These are phyloP conservation scores for Siphamia tubifer DNA, from an alignment of 2,113 vertebrate genomes.

Conservation along the genomic window DNA sequence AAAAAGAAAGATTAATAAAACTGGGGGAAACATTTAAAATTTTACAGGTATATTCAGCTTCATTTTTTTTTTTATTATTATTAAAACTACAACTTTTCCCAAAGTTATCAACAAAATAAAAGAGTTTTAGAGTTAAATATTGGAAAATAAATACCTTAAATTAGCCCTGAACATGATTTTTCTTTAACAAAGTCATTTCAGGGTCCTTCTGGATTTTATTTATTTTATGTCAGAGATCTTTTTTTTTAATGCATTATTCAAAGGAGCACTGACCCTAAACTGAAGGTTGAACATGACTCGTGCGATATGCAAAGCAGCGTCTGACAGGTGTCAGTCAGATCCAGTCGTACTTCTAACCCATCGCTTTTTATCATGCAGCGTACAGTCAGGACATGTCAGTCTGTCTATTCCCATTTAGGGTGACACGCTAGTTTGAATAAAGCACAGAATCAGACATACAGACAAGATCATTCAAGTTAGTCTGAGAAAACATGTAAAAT, in stretches of 20 bases:
- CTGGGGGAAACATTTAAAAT: too few species aligned
- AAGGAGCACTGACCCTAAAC: background rate
- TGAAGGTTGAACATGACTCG: background rate
- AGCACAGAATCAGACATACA: too few species aligned
- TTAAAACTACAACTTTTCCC: too few species aligned
- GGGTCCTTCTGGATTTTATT: background rate
- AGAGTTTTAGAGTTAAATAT: too few species aligned
- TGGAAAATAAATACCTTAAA: too few species aligned
- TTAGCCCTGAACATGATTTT: background rate
- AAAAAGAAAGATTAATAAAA: too few species aligned
- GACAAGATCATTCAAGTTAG: too few species aligned
- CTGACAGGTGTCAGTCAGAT: background rate
- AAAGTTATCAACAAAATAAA: too few species aligned
- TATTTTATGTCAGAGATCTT: background rate
- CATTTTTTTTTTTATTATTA: too few species aligned
- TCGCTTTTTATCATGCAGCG: background rate
- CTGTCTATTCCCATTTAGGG: background rate
- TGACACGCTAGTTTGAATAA: too few species aligned
- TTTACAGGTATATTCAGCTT: too few species aligned
- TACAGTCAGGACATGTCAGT: background rate
- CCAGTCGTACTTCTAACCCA: background rate
- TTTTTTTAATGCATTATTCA: background rate
- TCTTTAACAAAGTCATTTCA: background rate
- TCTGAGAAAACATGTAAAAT: too few species aligned
- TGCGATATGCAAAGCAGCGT: background rate